phyloP scores from a whole-genome alignment of 2,797 vertebrate species.

The Sebastes kiyomatsui region DNA sequence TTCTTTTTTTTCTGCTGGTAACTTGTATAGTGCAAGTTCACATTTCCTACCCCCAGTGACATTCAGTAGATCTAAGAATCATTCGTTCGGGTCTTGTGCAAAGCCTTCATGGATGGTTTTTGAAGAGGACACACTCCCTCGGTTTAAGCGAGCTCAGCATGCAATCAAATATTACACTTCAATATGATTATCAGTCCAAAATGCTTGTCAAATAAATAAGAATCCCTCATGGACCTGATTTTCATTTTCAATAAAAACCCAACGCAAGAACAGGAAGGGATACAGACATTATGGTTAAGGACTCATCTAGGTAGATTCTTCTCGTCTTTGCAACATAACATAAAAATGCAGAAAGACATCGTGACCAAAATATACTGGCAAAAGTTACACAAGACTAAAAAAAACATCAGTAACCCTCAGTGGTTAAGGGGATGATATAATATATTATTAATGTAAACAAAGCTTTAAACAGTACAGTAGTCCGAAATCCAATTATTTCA shows the following conservation, averaged over 20 bases:
- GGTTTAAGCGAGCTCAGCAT: slow-evolving; percentile 56
- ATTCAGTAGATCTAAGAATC: slow-evolving; percentile 70
- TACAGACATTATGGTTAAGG: slow-evolving; percentile 67
- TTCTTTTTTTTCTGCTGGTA: slow-evolving; percentile 60
- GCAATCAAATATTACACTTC: slow-evolving; percentile 69
- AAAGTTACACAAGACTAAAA: slow-evolving; percentile 73
- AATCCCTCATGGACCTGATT: slow-evolving; percentile 71
- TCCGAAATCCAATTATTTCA: slow-evolving; percentile 64
- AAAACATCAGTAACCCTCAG: slow-evolving; percentile 71
- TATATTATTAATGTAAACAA: slow-evolving; percentile 89
- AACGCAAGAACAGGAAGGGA: slow-evolving; percentile 60
- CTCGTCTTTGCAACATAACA: slow-evolving; percentile 69
- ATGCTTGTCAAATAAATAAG: slow-evolving; percentile 83
- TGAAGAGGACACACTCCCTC: slow-evolving; percentile 49
- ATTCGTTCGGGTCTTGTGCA: slow-evolving; percentile 73
- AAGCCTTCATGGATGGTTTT: slow-evolving; percentile 69
- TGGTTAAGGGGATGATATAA: slow-evolving; percentile 70
- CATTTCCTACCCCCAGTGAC: slow-evolving; percentile 56
- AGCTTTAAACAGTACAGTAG: slow-evolving; percentile 79
- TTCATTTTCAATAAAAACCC: slow-evolving; percentile 77
- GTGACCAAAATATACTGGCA: slow-evolving; percentile 71
- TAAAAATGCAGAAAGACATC: slow-evolving; percentile 68
- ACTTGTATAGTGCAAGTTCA: slow-evolving; percentile 81
- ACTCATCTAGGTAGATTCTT: slow-evolving; percentile 84
- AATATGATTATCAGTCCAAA: slow-evolving; percentile 81